Base-by-base conservation (phyloP, 2,888 invertebrate genomes). In the Megamerina dolium region DNA sequence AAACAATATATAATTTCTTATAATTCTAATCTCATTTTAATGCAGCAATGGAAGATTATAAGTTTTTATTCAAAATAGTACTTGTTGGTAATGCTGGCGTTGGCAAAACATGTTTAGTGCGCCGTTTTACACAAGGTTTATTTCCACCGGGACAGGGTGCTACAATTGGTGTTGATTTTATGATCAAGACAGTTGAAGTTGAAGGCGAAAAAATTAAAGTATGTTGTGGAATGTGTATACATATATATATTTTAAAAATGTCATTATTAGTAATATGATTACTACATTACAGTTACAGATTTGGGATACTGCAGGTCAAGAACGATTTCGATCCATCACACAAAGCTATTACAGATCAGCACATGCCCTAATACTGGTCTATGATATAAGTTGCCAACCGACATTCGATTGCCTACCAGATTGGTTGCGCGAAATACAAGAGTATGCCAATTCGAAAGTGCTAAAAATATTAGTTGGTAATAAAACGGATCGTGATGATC, bases 11-110 rank as follows among this genome's bases (percentile, higher is more conserved):
- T n/a, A n/a, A n/a, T n/a, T n/a, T n/a, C n/a, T n/a, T n/a, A n/a
- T n/a, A n/a, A n/a, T n/a, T n/a, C n/a, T n/a, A n/a, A n/a, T n/a
- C n/a, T n/a, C n/a, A n/a, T n/a, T n/a, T n/a, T n/a, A n/a, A n/a
- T n/a, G n/a, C n/a, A n/a, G n/a, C n/a, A 37, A 94, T 95, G 95
- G 95, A 95, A 75, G 97, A 97, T 77, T 97, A 96, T 75, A 96
- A 95, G 76, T 97, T 95, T 79, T 79, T 97, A 58, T 97, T 97
- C 73, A 97, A 97, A 85, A 95, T 97, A 59, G 96, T 97, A 52
- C 78, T 97, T 53, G 94, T 97, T 55, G 96, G 96, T 39, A 96
- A 96, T 76, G 95, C 96, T 54, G 96, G 96, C 43, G 96, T 97
- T 52, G 96, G 97, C 17, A 97, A 97, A 74, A 97, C 96, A 40